A percentile compares a stretch with the other conserved stretches of the same genome.
Conservation (phyloP, 2,113 vertebrate genomes). For the Charadrius vociferus region DNA sequence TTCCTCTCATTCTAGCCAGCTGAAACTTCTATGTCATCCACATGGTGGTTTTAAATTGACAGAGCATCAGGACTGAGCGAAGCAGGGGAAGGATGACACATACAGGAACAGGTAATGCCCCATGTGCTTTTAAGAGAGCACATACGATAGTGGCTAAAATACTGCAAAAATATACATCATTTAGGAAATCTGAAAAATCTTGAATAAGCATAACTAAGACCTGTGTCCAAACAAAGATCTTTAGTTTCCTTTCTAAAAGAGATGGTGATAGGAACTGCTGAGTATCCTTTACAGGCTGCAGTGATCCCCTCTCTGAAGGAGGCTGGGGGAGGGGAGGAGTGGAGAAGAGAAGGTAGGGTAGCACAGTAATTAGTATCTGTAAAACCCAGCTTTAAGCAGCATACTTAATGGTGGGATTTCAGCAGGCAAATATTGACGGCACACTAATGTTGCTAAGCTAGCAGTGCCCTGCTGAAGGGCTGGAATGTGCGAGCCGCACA, state of each 20-base stretch:
- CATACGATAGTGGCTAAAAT: neutral
- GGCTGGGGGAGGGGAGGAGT: neutral
- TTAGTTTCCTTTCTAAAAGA: neutral
- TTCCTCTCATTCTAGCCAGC: neutral
- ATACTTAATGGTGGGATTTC: neutral
- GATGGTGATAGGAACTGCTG: neutral
- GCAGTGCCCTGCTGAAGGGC: neutral
- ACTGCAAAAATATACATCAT: neutral
- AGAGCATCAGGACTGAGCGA: neutral
- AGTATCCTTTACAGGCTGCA: neutral
- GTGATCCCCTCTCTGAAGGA: neutral
- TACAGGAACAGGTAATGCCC: neutral
- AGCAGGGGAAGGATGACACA: neutral
- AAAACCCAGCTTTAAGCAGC: neutral
- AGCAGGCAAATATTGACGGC: constrained; percentile 16
- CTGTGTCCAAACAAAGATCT: neutral
- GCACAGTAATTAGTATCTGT: neutral
- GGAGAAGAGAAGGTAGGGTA: neutral
- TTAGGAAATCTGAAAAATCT: neutral
- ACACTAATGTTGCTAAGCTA: neutral
- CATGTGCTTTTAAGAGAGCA: neutral
- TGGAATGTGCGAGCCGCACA: neutral
- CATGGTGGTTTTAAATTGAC: neutral
- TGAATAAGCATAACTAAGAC: neutral
- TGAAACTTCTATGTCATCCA: neutral